These are phyloP conservation scores for Aphelinus certus DNA, from an alignment of 1,140 invertebrate species.

Conservation along the genomic window DNA sequence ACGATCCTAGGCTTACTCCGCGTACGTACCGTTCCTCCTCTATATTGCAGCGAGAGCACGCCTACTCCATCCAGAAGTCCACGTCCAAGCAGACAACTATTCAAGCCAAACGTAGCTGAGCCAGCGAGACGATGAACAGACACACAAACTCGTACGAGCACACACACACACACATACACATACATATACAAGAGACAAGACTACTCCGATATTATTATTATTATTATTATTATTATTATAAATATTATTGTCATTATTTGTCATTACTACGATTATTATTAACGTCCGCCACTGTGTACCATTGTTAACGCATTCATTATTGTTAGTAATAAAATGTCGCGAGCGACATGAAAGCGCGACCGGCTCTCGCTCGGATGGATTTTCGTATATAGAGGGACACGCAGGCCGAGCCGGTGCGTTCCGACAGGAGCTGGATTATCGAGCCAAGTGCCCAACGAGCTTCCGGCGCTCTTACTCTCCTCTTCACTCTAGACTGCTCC, in stretches of 20 bases:
- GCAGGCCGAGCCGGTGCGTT: too few species aligned
- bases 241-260: constrained; percentile 2
- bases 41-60: not conserved
- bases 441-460: constrained; percentile 1
- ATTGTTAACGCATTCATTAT: not conserved
- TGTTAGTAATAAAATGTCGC: not conserved
- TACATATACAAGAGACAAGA: not conserved
- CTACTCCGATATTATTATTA: constrained; percentile 11
- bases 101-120: constrained; percentile 9
- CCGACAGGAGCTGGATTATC: not conserved
- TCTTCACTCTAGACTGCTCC: constrained; percentile 10
- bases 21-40: too few species aligned
- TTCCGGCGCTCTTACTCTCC: constrained; percentile 31
- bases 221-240: constrained; percentile 3
- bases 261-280: not conserved
- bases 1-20: too few species aligned
- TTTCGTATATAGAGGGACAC: too few species aligned
- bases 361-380: not conserved
- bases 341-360: not conserved
- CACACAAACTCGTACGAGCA: too few species aligned
- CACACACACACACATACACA: too few species aligned
- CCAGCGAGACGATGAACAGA: not conserved
- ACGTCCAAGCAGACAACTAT: constrained; percentile 7
- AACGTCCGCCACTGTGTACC: constrained; percentile 1
- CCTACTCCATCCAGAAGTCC: constrained; percentile 13